Evolutionary conservation across 2,113 vertebrate genomes (phyloP), one percentile per base, ranked within the genome.

Genomic region (Dicerorhinus sumatrensis): DNA sequence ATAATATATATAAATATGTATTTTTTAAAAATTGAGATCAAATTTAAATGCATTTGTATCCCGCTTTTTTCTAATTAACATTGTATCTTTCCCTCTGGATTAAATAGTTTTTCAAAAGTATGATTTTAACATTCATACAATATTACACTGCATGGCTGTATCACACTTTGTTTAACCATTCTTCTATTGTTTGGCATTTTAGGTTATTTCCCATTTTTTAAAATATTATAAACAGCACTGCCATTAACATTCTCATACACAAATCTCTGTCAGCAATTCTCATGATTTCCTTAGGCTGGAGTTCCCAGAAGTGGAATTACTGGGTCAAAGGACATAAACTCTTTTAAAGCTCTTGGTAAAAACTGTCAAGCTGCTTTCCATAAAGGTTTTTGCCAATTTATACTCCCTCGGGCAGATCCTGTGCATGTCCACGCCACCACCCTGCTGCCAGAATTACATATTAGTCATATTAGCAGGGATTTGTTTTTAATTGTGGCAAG

Each of bases 171-270:
- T 75, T 56, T 94, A 56, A 80, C 39, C 39, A 94, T 62, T 84
- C 36, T 94, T 67, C 33, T 80, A 90, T 33, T 95, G 70, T 84
- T 84, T 97, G 97, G 93, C 97, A 97, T 95, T 98, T 98, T 97
- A 97, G 94, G 95, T 97, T 97, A 90, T 98, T 98, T 97, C 92
- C 96, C 87, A 97, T 94, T 96, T 94, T 65, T 29, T 27, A 67
- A 85, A 95, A 88, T 65, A 97, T 72, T 95, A 96, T 96, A 96
- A 98, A 96, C 76, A 98, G 87, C 18, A 91, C 79, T 80, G 51
- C 80, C 46, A 96, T 72, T 94, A 92, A 95, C 58, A 81, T 94
- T 80, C 65, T 95, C 14, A 29, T 27, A 87, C 70, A 95, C 90
- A 96, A 86, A 94, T 90, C 75, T 89, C 6, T 98, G 89, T 96